Base-by-base conservation (phyloP, 2,113 vertebrate genomes). In the Colaptes auratus region DNA sequence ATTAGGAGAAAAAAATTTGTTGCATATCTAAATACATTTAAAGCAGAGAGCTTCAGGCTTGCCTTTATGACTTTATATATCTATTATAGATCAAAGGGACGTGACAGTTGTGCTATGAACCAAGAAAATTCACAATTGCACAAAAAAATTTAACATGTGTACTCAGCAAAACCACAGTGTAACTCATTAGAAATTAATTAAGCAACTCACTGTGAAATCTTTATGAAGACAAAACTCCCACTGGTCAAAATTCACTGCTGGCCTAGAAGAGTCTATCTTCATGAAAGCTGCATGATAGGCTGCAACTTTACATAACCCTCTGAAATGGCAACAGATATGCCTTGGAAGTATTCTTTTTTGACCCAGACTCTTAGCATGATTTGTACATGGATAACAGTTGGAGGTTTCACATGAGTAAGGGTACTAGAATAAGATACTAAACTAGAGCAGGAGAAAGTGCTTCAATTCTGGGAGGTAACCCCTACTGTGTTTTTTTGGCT, bases 1-100 rank as follows among this genome's bases (percentile, higher is more conserved):
- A 88, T 90, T 92, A 86, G 35, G 86, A 88, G 61, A 87, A 83
- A 24, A 25, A 82, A 59, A 91, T 84, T 88, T 30, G 17, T 92
- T 92, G 56, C 89, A 94, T 94, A 82, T 74, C 82, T 91, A 94
- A 95, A 89, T 78, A 92, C 25, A 76, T 78, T 58, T 93, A 87
- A 93, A 92, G 65, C 65, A 92, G 67, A 78, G 64, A 78, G 75
- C 88, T 93, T 53, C 31, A n/a, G 83, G 67, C 82, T 85, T 92
- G 55, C 72, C 83, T 95, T 90, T 90, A 67, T 76, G 59, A 65
- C 53, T 86, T 92, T 50, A 39, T 65, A 4, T 86, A 93, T 95
- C n/a, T 92, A 85, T 96, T 95, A 93, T 96, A 89, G 69, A 97
- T 96, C 91, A 96, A 96, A 97, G 48, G 33, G n/a, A 78, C 50